Base-by-base conservation (phyloP, 1,140 invertebrate species). In the Caenorhabditis brenneri region DNA sequence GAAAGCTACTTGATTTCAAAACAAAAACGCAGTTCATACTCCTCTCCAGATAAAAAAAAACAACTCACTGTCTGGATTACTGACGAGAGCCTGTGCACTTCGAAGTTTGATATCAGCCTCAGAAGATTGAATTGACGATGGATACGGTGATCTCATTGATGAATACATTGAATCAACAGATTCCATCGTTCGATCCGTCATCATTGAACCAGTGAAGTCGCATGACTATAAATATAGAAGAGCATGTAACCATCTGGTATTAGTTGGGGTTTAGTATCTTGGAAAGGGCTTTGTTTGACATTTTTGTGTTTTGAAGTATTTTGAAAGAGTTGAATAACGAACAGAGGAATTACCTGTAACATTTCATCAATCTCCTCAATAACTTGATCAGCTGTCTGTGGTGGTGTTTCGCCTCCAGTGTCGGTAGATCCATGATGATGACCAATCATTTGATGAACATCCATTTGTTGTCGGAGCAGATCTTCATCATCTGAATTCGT, bases 291-390 rank as follows among this genome's bases (percentile, higher is more conserved):
- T 79, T 79, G 39, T 27, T 79, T 31, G n/a, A n/a, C n/a, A n/a
- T n/a, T n/a, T n/a, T n/a, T n/a, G n/a, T n/a, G n/a, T n/a, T n/a
- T n/a, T n/a, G n/a, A n/a, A n/a, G n/a, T n/a, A n/a, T 16, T 51
- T 51, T 51, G 6, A 6, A 1, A 51, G 49, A 51, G 15, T n/a
- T n/a, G n/a, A n/a, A n/a, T n/a, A n/a, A n/a, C n/a, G n/a, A 29
- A 39, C 33, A 74, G 60, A 5, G n/a, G n/a, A 15, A 36, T 78
- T 19, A 90, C 88, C 87, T 91, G 88, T 36, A 90, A 86, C 74
- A 90, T 90, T 74, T 91, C 88, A 79, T 90, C 89, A 74, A 90
- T 90, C 49, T 90, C 89, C 49, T 90, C 89, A 60, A 90, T 90
- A 12, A 90, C 89, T 85, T 90, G 88, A 83, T 90, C 89, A 0